A percentile compares a stretch with the other conserved stretches of the same genome.
Evolutionary conservation across 35 echinoderm and acorn worm genomes (phyloP).

Genomic region (Apostichopus japonicus): DNA sequence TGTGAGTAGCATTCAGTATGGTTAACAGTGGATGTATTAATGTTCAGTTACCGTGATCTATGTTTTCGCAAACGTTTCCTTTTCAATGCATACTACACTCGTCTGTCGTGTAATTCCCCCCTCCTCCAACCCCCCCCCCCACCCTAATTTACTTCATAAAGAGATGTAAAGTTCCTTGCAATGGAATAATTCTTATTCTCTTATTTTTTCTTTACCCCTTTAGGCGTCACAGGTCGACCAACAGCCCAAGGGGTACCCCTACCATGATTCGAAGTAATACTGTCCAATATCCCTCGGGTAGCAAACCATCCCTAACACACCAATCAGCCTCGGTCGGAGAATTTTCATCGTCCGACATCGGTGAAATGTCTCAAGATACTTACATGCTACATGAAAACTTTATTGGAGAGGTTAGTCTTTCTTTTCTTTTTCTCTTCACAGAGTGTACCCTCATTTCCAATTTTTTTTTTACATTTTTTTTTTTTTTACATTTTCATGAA

Average conservation of each 20-base stretch:
- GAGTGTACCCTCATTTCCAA: no score
- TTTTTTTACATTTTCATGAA: no score
- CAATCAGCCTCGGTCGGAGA: neutral
- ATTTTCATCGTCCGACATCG: neutral
- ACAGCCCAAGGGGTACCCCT: constrained; percentile 36
- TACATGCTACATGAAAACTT: constrained; percentile 24
- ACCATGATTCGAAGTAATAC: constrained; percentile 19
- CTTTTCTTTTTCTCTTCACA: neutral
- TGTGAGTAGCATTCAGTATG: no score
- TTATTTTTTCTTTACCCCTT: neutral
- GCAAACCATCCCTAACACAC: neutral
- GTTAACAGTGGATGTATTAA: no score
- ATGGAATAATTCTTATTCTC: neutral
- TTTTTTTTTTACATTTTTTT: no score
- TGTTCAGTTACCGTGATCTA: no score
- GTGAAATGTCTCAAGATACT: constrained; percentile 3
- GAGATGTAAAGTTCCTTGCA: neutral
- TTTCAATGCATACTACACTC: no score
- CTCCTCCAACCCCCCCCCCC: no score
- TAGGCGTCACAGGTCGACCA: constrained; percentile 16
- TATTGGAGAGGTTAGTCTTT: neutral
- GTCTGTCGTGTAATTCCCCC: no score
- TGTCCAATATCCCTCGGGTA: constrained; percentile 8
- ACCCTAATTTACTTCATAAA: no score
- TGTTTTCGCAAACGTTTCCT: no score